These are phyloP conservation scores for Apistogramma diplotaenia DNA, from an alignment of 2,113 vertebrate genomes.

Conservation along the genomic window DNA sequence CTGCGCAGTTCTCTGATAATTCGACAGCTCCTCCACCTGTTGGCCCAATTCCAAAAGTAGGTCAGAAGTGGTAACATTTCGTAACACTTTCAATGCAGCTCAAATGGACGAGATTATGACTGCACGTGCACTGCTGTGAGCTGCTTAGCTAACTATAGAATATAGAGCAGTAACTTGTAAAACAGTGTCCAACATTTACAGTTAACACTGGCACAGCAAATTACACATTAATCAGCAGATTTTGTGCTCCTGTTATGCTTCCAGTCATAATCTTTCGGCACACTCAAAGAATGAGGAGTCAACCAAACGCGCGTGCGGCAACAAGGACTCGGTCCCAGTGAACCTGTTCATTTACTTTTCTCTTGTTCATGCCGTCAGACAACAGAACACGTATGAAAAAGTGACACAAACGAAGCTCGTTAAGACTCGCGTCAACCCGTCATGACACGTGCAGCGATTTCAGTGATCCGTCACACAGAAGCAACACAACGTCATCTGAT, in stretches of 20 bases:
- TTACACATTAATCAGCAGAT: neutral
- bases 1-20: rapidly evolving
- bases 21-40: rapidly evolving
- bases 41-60: neutral
- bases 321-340: neutral
- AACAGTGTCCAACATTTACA: neutral
- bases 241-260: neutral
- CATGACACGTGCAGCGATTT: neutral
- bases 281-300: neutral
- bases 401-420: rapidly evolving
- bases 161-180: neutral
- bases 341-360: neutral
- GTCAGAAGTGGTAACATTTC: neutral
- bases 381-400: neutral
- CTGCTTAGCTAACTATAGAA: neutral
- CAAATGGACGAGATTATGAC: neutral
- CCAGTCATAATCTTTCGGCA: too few relatives aligned
- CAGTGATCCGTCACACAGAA: neutral
- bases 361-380: rapidly evolving
- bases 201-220: neutral
- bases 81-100: neutral
- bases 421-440: neutral
- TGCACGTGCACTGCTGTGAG: neutral
- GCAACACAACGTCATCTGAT: rapidly evolving
- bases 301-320: neutral